These are phyloP conservation scores for Heteromormyrus szaboi DNA, from an alignment of 2,797 vertebrate genomes.

Conservation along the genomic window DNA sequence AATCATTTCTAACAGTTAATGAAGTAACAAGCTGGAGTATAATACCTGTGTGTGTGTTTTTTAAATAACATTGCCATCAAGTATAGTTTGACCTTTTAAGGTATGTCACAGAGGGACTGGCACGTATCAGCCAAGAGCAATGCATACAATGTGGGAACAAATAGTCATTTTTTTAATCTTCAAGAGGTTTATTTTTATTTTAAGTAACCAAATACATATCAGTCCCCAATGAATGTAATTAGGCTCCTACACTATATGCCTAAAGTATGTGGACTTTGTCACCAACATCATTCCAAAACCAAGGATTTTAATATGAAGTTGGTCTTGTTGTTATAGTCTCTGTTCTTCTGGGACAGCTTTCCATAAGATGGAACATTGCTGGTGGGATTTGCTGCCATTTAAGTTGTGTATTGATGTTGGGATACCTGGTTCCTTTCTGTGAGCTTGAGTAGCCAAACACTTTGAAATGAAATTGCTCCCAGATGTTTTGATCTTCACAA, in stretches of 20 bases:
- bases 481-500: neutral
- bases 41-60: neutral
- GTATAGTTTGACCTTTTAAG: neutral
- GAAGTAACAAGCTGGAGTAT: neutral
- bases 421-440: neutral
- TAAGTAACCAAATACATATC: neutral
- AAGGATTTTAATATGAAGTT: neutral
- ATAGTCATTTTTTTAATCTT: neutral
- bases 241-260: neutral
- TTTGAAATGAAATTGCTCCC: neutral
- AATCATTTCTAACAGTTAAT: slow-evolving; percentile 30
- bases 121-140: neutral
- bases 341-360: neutral
- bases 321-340: neutral
- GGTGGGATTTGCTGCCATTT: neutral
- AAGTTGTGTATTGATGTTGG: neutral
- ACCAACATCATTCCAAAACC: neutral
- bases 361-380: neutral
- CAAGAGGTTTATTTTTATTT: neutral
- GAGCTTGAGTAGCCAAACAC: neutral
- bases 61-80: neutral
- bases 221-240: neutral
- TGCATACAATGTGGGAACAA: neutral
- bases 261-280: neutral
- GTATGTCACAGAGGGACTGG: neutral